Base-by-base conservation (phyloP, 2,888 invertebrate species). In the Sphaeridia pumilis region DNA sequence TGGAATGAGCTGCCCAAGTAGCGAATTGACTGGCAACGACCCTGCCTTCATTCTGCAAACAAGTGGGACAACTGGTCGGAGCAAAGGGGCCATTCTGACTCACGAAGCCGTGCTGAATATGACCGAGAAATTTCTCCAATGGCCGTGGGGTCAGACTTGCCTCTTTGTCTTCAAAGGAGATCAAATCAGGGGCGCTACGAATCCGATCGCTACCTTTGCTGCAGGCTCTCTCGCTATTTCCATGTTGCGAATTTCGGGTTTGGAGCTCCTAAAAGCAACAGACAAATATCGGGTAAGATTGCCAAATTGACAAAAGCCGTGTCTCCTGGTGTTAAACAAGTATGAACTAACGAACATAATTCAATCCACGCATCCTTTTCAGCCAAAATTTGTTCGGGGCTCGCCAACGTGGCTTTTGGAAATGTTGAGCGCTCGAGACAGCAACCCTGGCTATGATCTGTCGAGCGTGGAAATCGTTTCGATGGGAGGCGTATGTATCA, bases 321-420 rank as follows among this genome's bases (percentile, higher is more conserved):
- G n/a, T n/a, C n/a, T n/a, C n/a, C n/a, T n/a, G n/a, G n/a, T n/a
- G n/a, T n/a, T n/a, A n/a, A n/a, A n/a, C n/a, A n/a, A n/a, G n/a
- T n/a, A n/a, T n/a, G n/a, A n/a, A n/a, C n/a, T n/a, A n/a, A n/a
- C n/a, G n/a, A n/a, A n/a, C n/a, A n/a, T n/a, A n/a, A n/a, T n/a
- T n/a, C n/a, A n/a, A n/a, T n/a, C n/a, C n/a, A n/a, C n/a, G n/a
- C 31, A 7, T 31, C 14, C 24, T 44, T 31, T 46, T 14, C 26
- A 61, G 60, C 63, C 63, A 10, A 54, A 56, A 35, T 52, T 59
- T 14, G 53, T 61, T 27, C 59, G 57, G 22, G 63, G 58, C 12
- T 61, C 59, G 46, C 60, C 60, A 38, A 57, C 59, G 21, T 58
- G 61, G 47, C 54, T 63, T 1, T 24, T 61, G 21, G 35, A 52